A percentile compares a stretch with the other conserved stretches of the same genome.
These are phyloP conservation scores for Drosophila quasianomalipes DNA, from an alignment of 2,888 invertebrate genomes.

Conservation along the genomic window DNA sequence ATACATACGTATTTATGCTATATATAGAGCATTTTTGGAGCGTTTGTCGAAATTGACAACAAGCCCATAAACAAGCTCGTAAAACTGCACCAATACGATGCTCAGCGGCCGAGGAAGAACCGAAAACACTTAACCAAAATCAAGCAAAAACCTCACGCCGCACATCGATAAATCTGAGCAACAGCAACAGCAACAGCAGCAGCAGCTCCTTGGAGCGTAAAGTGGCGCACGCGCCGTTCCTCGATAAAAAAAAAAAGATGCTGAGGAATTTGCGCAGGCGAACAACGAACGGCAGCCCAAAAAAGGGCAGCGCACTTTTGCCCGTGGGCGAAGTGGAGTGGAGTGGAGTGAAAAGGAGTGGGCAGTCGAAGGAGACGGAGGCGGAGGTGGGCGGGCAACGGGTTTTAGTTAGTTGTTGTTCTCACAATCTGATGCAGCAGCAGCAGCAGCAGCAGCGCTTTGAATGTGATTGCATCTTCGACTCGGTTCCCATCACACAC, in stretches of 20 bases:
- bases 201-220: slow-evolving; percentile 57
- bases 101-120: not conserved
- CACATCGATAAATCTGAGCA: slow-evolving; percentile 45
- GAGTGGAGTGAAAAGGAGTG: not conserved
- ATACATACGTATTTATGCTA: not conserved
- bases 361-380: not conserved
- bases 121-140: slow-evolving; percentile 39
- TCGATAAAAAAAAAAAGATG: slow-evolving; percentile 13
- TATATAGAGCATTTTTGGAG: slow-evolving; percentile 25
- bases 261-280: slow-evolving; percentile 60
- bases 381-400: slow-evolving; percentile 23
- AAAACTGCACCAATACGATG: slow-evolving; percentile 40
- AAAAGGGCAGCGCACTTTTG: slow-evolving; percentile 69
- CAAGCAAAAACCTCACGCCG: slow-evolving; percentile 31
- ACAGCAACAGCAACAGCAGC: slow-evolving; percentile 10
- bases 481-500: slow-evolving; percentile 41
- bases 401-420: slow-evolving; percentile 15
- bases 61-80: slow-evolving; percentile 57
- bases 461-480: slow-evolving; percentile 40
- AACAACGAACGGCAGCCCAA: slow-evolving; percentile 53
- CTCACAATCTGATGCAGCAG: slow-evolving; percentile 34
- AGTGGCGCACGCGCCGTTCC: slow-evolving; percentile 69
- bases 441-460: not conserved
- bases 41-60: slow-evolving; percentile 55
- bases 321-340: slow-evolving; percentile 26